Evolutionary conservation across 2,797 vertebrate genomes (phyloP), one percentile per base, ranked within the genome.

Genomic region (Tapirus indicus): DNA sequence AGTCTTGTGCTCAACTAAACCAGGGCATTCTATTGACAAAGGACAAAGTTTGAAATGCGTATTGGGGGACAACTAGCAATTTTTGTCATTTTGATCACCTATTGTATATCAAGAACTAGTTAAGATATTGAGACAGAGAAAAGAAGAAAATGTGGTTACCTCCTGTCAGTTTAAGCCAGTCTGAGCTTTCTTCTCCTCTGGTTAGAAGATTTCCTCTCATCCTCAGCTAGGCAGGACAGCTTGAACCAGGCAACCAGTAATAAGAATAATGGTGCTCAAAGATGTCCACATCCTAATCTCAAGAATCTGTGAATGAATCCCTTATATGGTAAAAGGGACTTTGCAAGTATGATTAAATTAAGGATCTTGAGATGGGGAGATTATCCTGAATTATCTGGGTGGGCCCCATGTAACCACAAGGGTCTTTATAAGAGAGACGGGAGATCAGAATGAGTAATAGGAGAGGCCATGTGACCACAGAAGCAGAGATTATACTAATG

Each of bases 1-100:
- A 88, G 25, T 12, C 11, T 86, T 97, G 21, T 88, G n/a, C 21
- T 71, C 44, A 74, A 92, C 35, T 79, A 93, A 89, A 47, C n/a
- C 38, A 68, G 23, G 49, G 21, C 18, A 85, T 75, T 93, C 32
- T 92, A 16, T 9, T 84, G 90, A 90, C 32, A 64, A 88, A 79
- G 13, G 29, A 60, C n/a, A 84, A 79, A 47, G 38, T 35, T 6
- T 75, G 66, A 85, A 72, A 49, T 41, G 38, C n/a, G 25, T 47
- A 14, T 29, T 79, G 23, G 29, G 69, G 29, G 35, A 60, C 52
- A 78, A 35, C 29, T 52, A 29, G 47, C 9, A 29, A 41, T 82
- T 29, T 88, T 41, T 60, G 47, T 89, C 47, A 75, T 83, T 82
- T 72, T 85, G 62, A 80, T 54, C 21, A 38, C 54, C 41, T 88